A percentile compares a stretch with the other conserved stretches of the same genome.
Conservation (phyloP, 2,113 vertebrate species). For the Clarias magur region DNA sequence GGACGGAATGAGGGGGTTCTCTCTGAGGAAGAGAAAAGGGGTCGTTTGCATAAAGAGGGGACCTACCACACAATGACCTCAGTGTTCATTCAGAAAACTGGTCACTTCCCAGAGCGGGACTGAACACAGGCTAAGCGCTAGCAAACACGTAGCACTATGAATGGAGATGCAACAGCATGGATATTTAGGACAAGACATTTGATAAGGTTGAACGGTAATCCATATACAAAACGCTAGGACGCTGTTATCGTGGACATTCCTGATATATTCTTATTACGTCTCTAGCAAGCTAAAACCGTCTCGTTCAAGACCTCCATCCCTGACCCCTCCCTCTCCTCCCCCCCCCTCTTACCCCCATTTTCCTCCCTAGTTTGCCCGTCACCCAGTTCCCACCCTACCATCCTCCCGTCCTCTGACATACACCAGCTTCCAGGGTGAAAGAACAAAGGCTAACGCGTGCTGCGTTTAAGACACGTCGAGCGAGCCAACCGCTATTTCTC, state of each 20-base stretch:
- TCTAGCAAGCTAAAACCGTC: too few species aligned
- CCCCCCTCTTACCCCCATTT: too few species aligned
- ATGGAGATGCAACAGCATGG: not conserved
- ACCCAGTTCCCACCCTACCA: too few species aligned
- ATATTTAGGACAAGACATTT: not conserved
- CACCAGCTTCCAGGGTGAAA: too few species aligned
- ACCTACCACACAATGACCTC: constrained; percentile 47
- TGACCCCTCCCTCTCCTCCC: too few species aligned
- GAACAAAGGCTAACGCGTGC: too few species aligned
- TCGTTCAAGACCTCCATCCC: too few species aligned
- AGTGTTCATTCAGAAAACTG: constrained; percentile 50
- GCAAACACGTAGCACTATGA: not conserved
- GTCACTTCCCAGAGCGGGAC: constrained; percentile 21
- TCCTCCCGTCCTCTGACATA: too few species aligned
- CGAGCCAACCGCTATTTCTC: too few species aligned
- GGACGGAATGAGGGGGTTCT: not conserved
- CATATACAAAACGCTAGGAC: not conserved
- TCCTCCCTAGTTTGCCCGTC: too few species aligned
- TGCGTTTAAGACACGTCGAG: too few species aligned
- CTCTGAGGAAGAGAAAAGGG: constrained; percentile 27
- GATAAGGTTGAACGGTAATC: not conserved
- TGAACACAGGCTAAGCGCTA: not conserved
- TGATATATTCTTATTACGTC: not conserved
- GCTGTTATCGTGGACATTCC: not conserved
- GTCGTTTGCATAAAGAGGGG: constrained; percentile 20